Conservation (phyloP, 2,888 invertebrate species). For the Nemurella pictetii region DNA sequence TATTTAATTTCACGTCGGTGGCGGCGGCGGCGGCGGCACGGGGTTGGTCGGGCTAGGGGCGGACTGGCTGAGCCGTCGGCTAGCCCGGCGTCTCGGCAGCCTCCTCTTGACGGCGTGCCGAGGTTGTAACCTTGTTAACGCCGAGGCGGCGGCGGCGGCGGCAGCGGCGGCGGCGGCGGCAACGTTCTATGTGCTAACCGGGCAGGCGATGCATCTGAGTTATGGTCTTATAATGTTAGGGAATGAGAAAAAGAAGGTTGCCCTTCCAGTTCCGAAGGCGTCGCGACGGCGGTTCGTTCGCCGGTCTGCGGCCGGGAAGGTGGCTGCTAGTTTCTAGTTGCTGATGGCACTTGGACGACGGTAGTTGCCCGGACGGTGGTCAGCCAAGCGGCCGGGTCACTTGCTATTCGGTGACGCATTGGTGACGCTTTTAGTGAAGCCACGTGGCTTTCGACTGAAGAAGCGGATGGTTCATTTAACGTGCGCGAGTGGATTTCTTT, state of each 20-base stretch:
- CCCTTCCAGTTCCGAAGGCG: background rate
- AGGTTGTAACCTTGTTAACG: conserved; percentile 45
- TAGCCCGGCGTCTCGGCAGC: conserved; percentile 47
- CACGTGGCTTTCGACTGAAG: background rate
- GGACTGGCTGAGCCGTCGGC: conserved; percentile 56
- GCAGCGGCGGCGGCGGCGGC: conserved; percentile 32
- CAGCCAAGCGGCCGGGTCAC: background rate
- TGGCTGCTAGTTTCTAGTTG: conserved; percentile 27
- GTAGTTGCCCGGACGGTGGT: background rate
- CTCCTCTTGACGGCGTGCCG: conserved; percentile 52
- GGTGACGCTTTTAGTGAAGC: background rate
- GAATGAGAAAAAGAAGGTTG: conserved; percentile 44
- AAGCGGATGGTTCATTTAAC: background rate
- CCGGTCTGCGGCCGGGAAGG: background rate
- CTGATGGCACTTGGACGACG: background rate
- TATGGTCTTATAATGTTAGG: conserved; percentile 45
- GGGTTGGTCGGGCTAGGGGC: conserved; percentile 46
- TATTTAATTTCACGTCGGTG: conserved; percentile 54
- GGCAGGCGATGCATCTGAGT: conserved; percentile 42
- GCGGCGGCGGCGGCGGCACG: conserved; percentile 40
- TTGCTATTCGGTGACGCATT: background rate
- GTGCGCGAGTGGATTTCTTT: background rate
- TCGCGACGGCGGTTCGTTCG: background rate
- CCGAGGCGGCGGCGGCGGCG: conserved; percentile 34
- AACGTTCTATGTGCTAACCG: conserved; percentile 29